Evolutionary conservation across 2,113 vertebrate genomes (phyloP), one percentile per base, ranked within the genome.

Genomic region (Coreoperca whiteheadi): DNA sequence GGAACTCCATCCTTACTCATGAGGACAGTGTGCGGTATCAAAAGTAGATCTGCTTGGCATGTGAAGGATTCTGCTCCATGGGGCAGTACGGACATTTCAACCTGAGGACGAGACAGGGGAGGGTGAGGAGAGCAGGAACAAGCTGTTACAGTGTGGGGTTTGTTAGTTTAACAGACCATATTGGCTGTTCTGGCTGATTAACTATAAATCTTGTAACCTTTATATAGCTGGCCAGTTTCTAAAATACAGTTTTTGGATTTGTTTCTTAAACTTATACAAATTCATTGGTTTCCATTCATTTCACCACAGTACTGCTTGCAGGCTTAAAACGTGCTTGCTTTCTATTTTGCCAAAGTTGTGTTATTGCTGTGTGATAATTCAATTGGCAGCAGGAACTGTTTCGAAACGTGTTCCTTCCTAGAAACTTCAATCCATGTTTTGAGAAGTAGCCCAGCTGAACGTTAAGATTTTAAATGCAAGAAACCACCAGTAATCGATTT

Each of bases 61-160:
- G 97, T 88, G 97, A 96, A 1, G 97, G 96, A 89, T 97, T 97
- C 94, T 97, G 97, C 91, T 97, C 97, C 97, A 97, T 97, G 57
- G 97, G 97, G 83, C 97, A 98, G 89, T 97, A 98, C 46, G 97
- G 97, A 91, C 97, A 98, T 94, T 97, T 97, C 83, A 98, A 93
- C 93, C 97, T 97, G 93, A 61, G 76, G 78, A 90, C 12, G 28
- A 74, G 77, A 76, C 4, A 51, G 43, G 4, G 37, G 48, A 25
- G 20, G 28, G 54, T 18, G 32, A 83, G 18, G 50, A 75, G 51
- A 81, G 53, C 6, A 61, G n/a, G n/a, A 32, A 25, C 5, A 43
- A 15, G 37, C 32, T 25, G 41, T 77, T 54, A 68, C 4, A 8
- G 10, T 53, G 16, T 41, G 11, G 53, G 10, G 9, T 57, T 50